Base-by-base conservation (phyloP, 1,140 invertebrate genomes). In the Cydia amplana region DNA sequence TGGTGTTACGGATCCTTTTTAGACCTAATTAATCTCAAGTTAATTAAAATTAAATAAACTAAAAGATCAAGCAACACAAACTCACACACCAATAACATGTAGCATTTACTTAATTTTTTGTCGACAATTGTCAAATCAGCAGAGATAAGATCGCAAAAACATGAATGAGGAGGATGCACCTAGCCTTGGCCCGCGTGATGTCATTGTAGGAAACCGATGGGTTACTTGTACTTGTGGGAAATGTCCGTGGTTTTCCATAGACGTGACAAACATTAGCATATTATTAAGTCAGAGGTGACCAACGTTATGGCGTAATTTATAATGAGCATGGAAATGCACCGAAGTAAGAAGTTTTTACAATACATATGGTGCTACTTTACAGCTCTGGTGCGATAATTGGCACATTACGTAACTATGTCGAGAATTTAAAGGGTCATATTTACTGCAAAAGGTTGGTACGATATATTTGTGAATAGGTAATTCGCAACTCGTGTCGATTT, bases 181-280 rank as follows among this genome's bases (percentile, higher is more conserved):
- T n/a, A 25, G 25, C 74, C 74, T 75, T 75, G 74, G 67, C 32
- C 20, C 46, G 40, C 74, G 40, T 75, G 74, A 75, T 70, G 74
- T 75, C 74, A 75, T 63, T 18, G 10, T 46, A 70, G 74, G 74
- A 75, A 75, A 75, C 28, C 23, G 64, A 67, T 67, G 64, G 46
- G 46, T 49, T 0, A 49, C n/a, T n/a, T n/a, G n/a, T n/a, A n/a
- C 46, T 9, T 18, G 64, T 67, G 64, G 64, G 64, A 67, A 67
- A 67, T 67, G 64, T 32, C 28, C 28, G n/a, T 32, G 4, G 18
- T 67, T 67, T 36, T 67, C 64, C 64, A 2, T 67, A 64, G 63
- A 64, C 64, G 64, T 67, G 64, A 67, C 64, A 67, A 36, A 36
- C 14, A 67, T 67, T 67, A 32, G 64, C 64, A 67, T 67, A n/a